Conservation (phyloP, 1,140 invertebrate species). For the Ceratina australensis region DNA sequence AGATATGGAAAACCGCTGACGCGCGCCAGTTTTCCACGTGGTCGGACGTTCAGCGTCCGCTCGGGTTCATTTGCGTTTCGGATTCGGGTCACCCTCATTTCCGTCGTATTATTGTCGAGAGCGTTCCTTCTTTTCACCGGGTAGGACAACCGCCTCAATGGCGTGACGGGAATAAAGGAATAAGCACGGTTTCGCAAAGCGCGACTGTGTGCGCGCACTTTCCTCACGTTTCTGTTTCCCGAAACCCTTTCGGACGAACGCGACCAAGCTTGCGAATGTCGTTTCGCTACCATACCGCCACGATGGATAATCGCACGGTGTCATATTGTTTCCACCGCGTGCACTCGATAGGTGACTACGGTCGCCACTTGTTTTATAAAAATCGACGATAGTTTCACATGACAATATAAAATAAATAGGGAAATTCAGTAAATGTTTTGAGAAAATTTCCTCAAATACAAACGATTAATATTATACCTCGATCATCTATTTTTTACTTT, state of each 20-base stretch:
- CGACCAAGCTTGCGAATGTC: not conserved
- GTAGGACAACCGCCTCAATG: slow-evolving; percentile 5
- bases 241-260: not conserved
- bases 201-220: not conserved
- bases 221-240: not conserved
- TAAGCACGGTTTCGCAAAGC: not conserved
- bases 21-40: slow-evolving; percentile 59
- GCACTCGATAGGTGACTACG: no score
- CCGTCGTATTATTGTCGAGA: slow-evolving; percentile 22
- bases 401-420: no score
- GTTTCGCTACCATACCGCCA: no score
- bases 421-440: no score
- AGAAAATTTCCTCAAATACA: no score
- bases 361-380: no score
- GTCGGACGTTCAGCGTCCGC: slow-evolving; percentile 13
- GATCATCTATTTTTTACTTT: no score
- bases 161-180: not conserved
- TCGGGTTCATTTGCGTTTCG: slow-evolving; percentile 47
- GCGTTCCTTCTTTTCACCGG: not conserved
- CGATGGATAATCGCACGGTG: no score
- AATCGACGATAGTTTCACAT: no score
- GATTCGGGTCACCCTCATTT: slow-evolving; percentile 33
- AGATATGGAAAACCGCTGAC: slow-evolving; percentile 64
- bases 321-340: no score
- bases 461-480: no score